A percentile compares a stretch with the other conserved stretches of the same genome.
Conservation (phyloP, 2,113 vertebrate species). For the Macrotus californicus region DNA sequence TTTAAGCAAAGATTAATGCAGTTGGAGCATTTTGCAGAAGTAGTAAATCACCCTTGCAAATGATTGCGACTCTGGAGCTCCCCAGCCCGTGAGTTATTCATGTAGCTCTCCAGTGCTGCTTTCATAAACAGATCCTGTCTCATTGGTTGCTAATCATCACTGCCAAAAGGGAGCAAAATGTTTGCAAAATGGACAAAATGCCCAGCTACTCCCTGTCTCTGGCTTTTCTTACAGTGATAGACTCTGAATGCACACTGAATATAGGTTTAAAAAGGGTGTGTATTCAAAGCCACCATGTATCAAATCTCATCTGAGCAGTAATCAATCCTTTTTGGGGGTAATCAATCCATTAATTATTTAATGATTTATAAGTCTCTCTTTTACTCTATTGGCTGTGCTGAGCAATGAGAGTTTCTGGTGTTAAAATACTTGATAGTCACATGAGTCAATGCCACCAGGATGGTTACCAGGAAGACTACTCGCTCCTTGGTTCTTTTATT, state of each 20-base stretch:
- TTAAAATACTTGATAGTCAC: conserved; percentile 54
- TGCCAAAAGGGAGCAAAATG: background rate
- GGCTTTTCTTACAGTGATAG: background rate
- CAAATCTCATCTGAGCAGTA: background rate
- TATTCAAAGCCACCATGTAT: background rate
- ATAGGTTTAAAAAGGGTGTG: background rate
- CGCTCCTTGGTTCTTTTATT: background rate
- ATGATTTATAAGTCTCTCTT: conserved; percentile 19
- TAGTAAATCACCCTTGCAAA: conserved; percentile 38
- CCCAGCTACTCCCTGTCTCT: background rate
- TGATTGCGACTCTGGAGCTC: background rate
- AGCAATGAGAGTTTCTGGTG: conserved; percentile 42
- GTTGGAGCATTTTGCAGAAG: conserved; percentile 63
- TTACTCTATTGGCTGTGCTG: background rate
- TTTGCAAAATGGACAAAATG: background rate
- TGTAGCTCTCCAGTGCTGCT: background rate
- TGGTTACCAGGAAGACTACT: conserved; percentile 9
- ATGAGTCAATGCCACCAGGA: background rate
- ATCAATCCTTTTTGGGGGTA: background rate
- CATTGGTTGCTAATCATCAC: conserved; percentile 34
- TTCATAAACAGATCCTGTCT: conserved; percentile 45
- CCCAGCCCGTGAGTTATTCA: conserved; percentile 38
- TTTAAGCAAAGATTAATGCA: conserved; percentile 56
- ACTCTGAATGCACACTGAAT: background rate
- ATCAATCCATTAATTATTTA: background rate